Percentiles rank a stretch among this genome's conserved stretches.
phyloP scores from a whole-genome alignment of 2,888 invertebrate species.

The Drosophila birchii region DNA sequence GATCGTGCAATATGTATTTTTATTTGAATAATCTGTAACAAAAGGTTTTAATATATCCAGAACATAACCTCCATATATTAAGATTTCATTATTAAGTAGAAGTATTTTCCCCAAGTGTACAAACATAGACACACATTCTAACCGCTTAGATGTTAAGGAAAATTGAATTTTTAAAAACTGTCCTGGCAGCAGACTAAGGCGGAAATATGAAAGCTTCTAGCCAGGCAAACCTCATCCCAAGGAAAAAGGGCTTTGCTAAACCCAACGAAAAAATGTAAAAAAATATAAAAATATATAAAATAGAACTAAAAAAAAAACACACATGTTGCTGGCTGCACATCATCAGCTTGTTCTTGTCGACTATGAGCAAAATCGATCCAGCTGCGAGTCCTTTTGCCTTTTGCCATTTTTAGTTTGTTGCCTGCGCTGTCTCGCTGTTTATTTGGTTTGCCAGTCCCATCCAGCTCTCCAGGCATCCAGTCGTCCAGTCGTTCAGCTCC shows the following conservation, averaged over 20 bases:
- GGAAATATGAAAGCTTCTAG: slow-evolving; percentile 68
- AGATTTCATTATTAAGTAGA: slow-evolving; percentile 1
- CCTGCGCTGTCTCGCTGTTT: slow-evolving; percentile 54
- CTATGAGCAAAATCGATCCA: slow-evolving; percentile 55
- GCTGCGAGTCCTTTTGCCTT: slow-evolving; percentile 37
- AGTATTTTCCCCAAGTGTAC: slow-evolving; percentile 10
- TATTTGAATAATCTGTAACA: too few relatives aligned
- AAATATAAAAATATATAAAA: slow-evolving; percentile 11
- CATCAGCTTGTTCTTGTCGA: slow-evolving; percentile 67
- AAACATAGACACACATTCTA: slow-evolving; percentile 25
- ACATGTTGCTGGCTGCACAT: slow-evolving; percentile 60
- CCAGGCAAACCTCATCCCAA: slow-evolving; percentile 14
- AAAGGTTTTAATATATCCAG: too few relatives aligned
- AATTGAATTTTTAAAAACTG: slow-evolving; percentile 81
- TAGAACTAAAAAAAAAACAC: slow-evolving; percentile 18
- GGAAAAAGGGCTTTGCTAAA: slow-evolving; percentile 18
- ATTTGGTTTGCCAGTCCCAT: slow-evolving; percentile 50
- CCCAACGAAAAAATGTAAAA: background rate
- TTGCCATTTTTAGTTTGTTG: slow-evolving; percentile 35
- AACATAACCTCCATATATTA: too few relatives aligned
- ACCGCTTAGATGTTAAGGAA: slow-evolving; percentile 69
- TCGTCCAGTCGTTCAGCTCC: background rate
- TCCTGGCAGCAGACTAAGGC: slow-evolving; percentile 65
- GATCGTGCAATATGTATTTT: too few relatives aligned
- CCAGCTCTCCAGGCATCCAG: slow-evolving; percentile 1